These are phyloP conservation scores for Drymodes brunneopygia DNA, from an alignment of 2,113 vertebrate genomes.

Conservation along the genomic window DNA sequence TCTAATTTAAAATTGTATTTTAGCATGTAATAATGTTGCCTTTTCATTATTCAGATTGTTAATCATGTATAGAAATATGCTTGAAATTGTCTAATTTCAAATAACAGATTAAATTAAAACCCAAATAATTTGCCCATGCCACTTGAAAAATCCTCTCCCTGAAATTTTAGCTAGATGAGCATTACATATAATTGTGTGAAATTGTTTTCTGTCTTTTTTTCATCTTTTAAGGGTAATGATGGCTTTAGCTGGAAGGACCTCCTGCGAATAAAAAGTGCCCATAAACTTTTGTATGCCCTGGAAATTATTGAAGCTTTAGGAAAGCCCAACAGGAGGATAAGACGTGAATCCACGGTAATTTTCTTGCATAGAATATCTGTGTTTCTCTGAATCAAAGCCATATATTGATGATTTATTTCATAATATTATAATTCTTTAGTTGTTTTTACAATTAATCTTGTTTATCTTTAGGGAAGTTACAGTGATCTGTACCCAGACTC, in stretches of 20 bases:
- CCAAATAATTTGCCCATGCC: neutral
- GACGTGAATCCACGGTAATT: constrained; percentile 92
- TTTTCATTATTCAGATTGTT: neutral
- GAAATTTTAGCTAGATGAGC: neutral
- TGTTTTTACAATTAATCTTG: neutral
- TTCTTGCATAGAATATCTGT: neutral
- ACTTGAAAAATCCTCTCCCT: neutral
- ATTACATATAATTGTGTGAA: neutral
- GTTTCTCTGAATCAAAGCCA: neutral
- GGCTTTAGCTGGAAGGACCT: constrained; percentile 96
- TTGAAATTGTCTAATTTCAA: neutral
- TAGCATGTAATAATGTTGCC: neutral
- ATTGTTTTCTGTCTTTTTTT: neutral
- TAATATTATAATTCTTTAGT: neutral
- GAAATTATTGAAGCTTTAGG: constrained; percentile 98
- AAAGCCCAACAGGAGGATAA: constrained; percentile 95
- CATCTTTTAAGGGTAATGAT: constrained; percentile 79
- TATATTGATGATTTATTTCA: neutral
- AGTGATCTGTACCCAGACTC: constrained; percentile 98
- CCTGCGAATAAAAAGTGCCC: constrained; percentile 93
- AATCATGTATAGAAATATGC: neutral
- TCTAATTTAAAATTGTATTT: neutral
- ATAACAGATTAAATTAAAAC: neutral
- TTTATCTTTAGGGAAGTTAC: constrained; percentile 87
- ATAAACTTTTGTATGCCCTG: constrained; percentile 94